Evolutionary conservation across 2,888 invertebrate species (phyloP).

Genomic region (Ypsolopha sequella): DNA sequence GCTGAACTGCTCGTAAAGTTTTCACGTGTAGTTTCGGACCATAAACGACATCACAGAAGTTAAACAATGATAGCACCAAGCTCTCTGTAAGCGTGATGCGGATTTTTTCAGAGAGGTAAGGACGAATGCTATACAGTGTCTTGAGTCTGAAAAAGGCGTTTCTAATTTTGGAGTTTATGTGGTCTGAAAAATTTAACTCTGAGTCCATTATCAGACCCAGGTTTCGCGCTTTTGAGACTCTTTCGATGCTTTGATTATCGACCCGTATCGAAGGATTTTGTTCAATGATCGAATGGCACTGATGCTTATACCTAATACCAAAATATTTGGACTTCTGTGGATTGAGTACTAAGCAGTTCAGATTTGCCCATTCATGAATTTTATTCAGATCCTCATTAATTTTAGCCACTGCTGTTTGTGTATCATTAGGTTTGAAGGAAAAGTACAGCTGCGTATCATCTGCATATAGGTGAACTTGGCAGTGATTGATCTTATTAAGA

Average conservation of each 20-base stretch:
- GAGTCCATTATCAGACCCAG: background rate
- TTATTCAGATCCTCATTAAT: too few species aligned
- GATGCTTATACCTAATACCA: background rate
- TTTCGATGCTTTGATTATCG: background rate
- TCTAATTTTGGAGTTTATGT: too few species aligned
- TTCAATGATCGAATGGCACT: background rate
- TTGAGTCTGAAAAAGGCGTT: background rate
- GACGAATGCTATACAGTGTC: background rate
- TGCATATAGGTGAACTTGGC: too few species aligned
- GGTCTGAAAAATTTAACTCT: background rate
- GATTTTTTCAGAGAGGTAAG: background rate
- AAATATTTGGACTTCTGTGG: background rate
- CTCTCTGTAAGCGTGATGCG: background rate
- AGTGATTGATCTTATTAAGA: too few species aligned
- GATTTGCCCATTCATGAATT: too few species aligned
- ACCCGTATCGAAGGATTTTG: background rate
- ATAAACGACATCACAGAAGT: background rate
- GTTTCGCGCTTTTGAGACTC: background rate
- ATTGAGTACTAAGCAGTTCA: background rate
- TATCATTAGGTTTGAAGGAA: too few species aligned
- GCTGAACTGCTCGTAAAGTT: background rate
- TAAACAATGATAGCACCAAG: background rate
- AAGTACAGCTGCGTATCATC: too few species aligned
- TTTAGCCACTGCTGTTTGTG: too few species aligned
- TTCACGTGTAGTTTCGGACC: background rate